Evolutionary conservation across 2,113 vertebrate genomes (phyloP).

Genomic region (Salvelinus alpinus): DNA sequence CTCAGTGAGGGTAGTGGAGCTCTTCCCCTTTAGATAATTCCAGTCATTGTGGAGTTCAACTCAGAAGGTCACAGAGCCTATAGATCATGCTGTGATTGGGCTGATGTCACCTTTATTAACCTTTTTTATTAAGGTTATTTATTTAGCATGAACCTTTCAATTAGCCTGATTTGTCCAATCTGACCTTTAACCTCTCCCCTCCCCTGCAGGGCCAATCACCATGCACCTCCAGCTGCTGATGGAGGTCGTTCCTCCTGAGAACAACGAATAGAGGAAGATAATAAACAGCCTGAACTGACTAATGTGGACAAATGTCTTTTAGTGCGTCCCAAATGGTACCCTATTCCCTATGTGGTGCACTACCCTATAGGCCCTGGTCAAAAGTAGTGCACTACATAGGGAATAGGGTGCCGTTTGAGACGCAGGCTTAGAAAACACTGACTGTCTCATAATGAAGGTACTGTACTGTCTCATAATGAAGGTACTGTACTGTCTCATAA

Average conservation of each 20-base stretch:
- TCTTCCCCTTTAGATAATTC: not conserved
- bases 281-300: no score
- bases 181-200: constrained; percentile 16
- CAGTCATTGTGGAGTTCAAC: not conserved
- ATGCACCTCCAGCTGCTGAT: constrained; percentile 89
- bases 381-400: no score
- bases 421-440: not conserved
- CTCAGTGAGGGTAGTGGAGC: no score
- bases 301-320: no score
- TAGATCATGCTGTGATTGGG: no score
- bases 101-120: not conserved
- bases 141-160: not conserved
- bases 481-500: no score
- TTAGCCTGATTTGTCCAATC: not conserved
- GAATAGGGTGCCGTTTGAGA: not conserved
- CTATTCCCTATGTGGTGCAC: no score
- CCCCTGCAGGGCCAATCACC: constrained; percentile 79
- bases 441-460: not conserved
- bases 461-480: no score
- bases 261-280: constrained; percentile 45
- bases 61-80: not conserved
- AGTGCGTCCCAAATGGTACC: no score
- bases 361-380: no score
- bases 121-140: not conserved
- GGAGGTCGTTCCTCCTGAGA: constrained; percentile 87